Base-by-base conservation (phyloP, 2,888 invertebrate species). In the Polydrusus cervinus region DNA sequence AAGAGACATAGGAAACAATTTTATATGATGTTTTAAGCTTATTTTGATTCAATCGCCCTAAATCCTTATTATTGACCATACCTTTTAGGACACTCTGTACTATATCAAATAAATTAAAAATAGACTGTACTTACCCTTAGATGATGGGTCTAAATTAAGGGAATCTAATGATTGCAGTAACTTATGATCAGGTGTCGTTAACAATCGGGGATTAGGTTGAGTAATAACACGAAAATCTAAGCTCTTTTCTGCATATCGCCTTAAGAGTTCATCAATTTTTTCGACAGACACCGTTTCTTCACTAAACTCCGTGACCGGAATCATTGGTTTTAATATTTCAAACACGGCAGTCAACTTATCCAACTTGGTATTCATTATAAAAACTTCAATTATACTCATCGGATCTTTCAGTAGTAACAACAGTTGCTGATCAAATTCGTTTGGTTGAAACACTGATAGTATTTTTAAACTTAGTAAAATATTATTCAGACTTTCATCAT, bases 321-420 rank as follows among this genome's bases (percentile, higher is more conserved):
- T 70, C 6, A 40, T 38, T 16, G 55, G 90, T 81, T 91, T 91
- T 7, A 78, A 79, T 40, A 89, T 88, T n/a, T 89, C 88, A 30
- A 95, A 84, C 3, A 94, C 90, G 47, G 88, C 89, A 0, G 90
- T 88, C 8, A 95, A 87, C 65, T 89, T 88, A 80, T 94, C 94
- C 65, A 95, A 88, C 84, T 93, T 93, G 0, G 92, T 93, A 83
- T 97, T 96, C 96, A 97, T 96, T 11, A 97, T 85, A 67, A 96
- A 89, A 84, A 96, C 95, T 84, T 97, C 97, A 9, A 97, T 88
- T 82, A 97, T 93, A 3, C 94, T 86, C 49, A 94, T 84, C 0
- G 97, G 97, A 78, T 90, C 90, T 60, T 90, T 90, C 18, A 93
- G 89, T 20, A 94, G 84, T 78, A 91, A 89, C 85, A 92, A 91